Conservation (phyloP, 2,797 vertebrate genomes). For the Rallus crepitans region DNA sequence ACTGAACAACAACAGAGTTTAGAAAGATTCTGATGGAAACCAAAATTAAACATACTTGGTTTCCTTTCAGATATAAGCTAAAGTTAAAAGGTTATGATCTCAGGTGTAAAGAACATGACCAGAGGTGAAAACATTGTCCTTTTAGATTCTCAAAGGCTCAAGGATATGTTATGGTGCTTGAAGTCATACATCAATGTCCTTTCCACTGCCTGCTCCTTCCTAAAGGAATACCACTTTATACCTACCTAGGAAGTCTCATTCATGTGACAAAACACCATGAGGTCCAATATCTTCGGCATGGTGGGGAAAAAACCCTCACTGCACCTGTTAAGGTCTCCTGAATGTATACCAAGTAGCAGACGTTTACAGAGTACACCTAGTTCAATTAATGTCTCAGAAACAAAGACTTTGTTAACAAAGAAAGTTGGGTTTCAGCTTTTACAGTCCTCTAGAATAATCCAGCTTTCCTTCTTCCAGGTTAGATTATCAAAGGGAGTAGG, state of each 20-base stretch:
- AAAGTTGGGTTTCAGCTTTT: not conserved
- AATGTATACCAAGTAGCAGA: not conserved
- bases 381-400: not conserved
- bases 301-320: not conserved
- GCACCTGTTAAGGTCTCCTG: not conserved
- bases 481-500: not conserved
- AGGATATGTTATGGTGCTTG: not conserved
- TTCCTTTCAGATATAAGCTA: not conserved
- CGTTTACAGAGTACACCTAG: not conserved
- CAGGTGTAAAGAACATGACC: not conserved
- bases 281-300: not conserved
- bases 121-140: not conserved
- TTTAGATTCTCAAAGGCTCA: not conserved
- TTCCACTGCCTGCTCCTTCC: not conserved
- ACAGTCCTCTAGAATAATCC: not conserved
- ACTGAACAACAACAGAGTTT: not conserved
- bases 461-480: not conserved
- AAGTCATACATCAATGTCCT: not conserved
- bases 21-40: not conserved
- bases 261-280: not conserved
- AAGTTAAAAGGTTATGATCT: not conserved
- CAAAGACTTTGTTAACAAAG: not conserved
- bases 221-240: not conserved
- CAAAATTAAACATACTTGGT: not conserved
- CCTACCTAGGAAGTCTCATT: not conserved